Evolutionary conservation across 2,113 vertebrate species (phyloP), one percentile per base, ranked within the genome.

Genomic region (Ptilonorhynchus violaceus): DNA sequence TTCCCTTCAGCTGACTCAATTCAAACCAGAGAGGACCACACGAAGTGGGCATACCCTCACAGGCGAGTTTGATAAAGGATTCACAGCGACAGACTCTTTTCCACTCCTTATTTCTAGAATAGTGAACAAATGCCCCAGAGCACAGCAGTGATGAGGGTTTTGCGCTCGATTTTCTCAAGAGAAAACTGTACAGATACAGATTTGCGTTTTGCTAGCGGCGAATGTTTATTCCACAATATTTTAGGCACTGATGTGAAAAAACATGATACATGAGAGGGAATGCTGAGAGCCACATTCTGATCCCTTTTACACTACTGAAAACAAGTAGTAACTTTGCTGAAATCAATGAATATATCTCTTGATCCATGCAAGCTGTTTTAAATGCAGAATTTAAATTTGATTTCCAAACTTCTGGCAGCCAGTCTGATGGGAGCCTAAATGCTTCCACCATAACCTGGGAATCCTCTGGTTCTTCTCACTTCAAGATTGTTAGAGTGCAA

Each of bases 241-340:
- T 77, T 70, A 44, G 82, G 72, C 79, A 67, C 42, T 67, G 72
- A 95, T 84, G 67, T 93, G 95, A 90, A 85, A 93, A 93, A 74
- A 21, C 24, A n/a, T 27, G 68, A 74, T 96, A 74, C 24, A 15
- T 11, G 83, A 92, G 87, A 95, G 60, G 60, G 68, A 90, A 74
- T 63, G 55, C 75, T 67, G 55, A 90, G 15, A 88, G 28, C 21
- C 42, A 63, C 55, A 68, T 63, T 78, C 63, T 80, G 59, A 92
- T 93, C 39, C n/a, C 22, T 67, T 80, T 95, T 59, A 70, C 12
- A 7, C 24, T 30, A 42, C 13, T 88, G 59, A 77, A 63, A 92
- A 11, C 30, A 63, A 77, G 49, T 66, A 74, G 24, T 25, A 85
- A 74, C 55, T 86, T 63, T 41, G 42, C 63, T 77, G 75, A 92